Percentiles rank a stretch among this genome's conserved stretches.
phyloP scores from a whole-genome alignment of 2,888 invertebrate genomes.

The Alloplasta piceator region DNA sequence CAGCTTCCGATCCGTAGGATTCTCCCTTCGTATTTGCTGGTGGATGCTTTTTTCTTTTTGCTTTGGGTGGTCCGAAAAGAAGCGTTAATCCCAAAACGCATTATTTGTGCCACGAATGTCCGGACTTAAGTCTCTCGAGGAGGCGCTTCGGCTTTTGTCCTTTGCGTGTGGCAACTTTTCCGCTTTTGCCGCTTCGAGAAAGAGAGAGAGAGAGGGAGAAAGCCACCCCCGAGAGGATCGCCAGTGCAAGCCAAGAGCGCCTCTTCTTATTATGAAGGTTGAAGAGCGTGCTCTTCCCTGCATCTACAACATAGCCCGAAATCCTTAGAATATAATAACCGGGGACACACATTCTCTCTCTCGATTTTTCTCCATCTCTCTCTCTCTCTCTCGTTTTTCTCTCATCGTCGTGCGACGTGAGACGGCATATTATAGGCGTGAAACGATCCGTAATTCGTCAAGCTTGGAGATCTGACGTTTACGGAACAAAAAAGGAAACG shows the following conservation, averaged over 20 bases:
- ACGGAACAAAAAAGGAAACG: slow-evolving; percentile 18
- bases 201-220: slow-evolving; percentile 4
- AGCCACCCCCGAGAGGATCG: slow-evolving; percentile 63
- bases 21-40: too few species aligned
- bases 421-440: slow-evolving; percentile 82
- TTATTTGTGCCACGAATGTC: slow-evolving; percentile 82
- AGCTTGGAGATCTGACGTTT: slow-evolving; percentile 64
- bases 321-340: slow-evolving; percentile 46
- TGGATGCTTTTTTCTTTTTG: slow-evolving; percentile 21
- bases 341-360: slow-evolving; percentile 23
- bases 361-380: too few species aligned
- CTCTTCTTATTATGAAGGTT: slow-evolving; percentile 74
- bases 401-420: slow-evolving; percentile 75
- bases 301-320: slow-evolving; percentile 10
- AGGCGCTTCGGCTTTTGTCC: slow-evolving; percentile 73
- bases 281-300: slow-evolving; percentile 46
- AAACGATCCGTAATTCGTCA: slow-evolving; percentile 83
- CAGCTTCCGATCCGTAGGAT: neutral
- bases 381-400: neutral
- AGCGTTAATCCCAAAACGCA: slow-evolving; percentile 80
- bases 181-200: slow-evolving; percentile 7
- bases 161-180: slow-evolving; percentile 67
- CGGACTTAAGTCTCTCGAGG: slow-evolving; percentile 75
- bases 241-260: slow-evolving; percentile 69
- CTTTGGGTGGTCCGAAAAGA: slow-evolving; percentile 53